Percentiles rank a stretch among this genome's conserved stretches.
phyloP scores from a whole-genome alignment of 2,888 invertebrate species.

The Polydrusus tereticollis region DNA sequence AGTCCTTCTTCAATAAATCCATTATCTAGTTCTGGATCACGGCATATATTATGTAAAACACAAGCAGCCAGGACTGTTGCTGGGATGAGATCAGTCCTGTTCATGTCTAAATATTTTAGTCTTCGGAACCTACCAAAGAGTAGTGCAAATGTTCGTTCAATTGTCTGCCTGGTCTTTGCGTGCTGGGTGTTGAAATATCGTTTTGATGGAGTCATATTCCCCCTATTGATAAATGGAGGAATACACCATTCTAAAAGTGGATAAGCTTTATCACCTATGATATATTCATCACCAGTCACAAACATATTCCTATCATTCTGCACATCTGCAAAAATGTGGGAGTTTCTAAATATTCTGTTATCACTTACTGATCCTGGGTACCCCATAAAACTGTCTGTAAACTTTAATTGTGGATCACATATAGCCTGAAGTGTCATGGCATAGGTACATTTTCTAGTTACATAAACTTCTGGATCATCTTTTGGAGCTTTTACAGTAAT shows the following conservation, averaged over 20 bases:
- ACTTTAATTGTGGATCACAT: not conserved
- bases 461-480: not conserved
- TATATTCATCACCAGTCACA: not conserved
- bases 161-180: conserved; percentile 51
- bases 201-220: not conserved
- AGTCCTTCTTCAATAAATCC: not conserved
- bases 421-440: not conserved
- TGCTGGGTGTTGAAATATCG: conserved; percentile 48
- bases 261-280: not conserved
- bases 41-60: conserved; percentile 54
- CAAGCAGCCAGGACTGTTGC: conserved; percentile 53
- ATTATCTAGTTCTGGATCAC: not conserved
- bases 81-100: conserved; percentile 52
- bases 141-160: conserved; percentile 55
- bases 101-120: conserved; percentile 55
- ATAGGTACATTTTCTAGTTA: not conserved
- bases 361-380: not conserved
- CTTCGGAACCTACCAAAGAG: conserved; percentile 53
- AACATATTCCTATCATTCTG: not conserved
- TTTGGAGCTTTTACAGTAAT: not conserved
- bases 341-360: not conserved
- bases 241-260: not conserved
- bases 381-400: not conserved
- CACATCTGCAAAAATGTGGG: not conserved
- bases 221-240: not conserved